Conservation (phyloP, 35 echinoderm and acorn worm species). For the Ophiothrix spiculata region DNA sequence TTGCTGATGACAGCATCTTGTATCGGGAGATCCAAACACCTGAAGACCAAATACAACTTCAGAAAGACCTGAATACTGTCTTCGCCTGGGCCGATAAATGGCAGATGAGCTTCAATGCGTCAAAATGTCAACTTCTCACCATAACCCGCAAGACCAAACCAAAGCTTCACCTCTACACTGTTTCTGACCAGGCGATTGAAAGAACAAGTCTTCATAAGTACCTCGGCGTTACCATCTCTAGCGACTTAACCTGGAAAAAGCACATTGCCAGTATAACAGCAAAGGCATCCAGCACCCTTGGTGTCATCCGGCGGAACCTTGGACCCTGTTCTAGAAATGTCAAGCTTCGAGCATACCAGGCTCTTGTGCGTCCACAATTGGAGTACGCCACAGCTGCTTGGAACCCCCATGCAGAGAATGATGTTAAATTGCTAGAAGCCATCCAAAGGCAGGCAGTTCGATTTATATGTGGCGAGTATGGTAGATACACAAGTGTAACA, state of each 20-base stretch:
- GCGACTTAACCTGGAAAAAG: constrained; percentile 20
- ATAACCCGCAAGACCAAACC: constrained; percentile 24
- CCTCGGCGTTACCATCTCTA: constrained; percentile 36
- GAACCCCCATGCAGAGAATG: constrained; percentile 22
- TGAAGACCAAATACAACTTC: too few relatives aligned
- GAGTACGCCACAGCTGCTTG: constrained; percentile 40
- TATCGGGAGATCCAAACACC: too few relatives aligned
- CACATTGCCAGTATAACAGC: constrained; percentile 19
- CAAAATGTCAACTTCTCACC: constrained; percentile 44
- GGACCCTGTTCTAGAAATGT: constrained; percentile 5
- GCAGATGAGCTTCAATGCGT: constrained; percentile 63
- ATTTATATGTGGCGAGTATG: constrained; percentile 10
- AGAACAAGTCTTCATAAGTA: constrained; percentile 18
- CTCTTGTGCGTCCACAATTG: constrained; percentile 44
- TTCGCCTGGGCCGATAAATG: constrained; percentile 38
- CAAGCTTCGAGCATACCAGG: constrained; percentile 22
- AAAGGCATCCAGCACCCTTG: constrained; percentile 14
- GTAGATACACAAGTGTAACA: not conserved
- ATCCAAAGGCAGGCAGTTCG: constrained; percentile 23
- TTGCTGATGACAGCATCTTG: too few relatives aligned
- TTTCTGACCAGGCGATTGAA: constrained; percentile 11
- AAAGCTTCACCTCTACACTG: constrained; percentile 11
- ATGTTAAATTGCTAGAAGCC: constrained; percentile 30
- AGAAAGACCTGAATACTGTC: too few relatives aligned
- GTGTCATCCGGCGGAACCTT: constrained; percentile 33